Base-by-base conservation (phyloP, 1,140 invertebrate genomes). In the Ctenoplectra terminalis region DNA sequence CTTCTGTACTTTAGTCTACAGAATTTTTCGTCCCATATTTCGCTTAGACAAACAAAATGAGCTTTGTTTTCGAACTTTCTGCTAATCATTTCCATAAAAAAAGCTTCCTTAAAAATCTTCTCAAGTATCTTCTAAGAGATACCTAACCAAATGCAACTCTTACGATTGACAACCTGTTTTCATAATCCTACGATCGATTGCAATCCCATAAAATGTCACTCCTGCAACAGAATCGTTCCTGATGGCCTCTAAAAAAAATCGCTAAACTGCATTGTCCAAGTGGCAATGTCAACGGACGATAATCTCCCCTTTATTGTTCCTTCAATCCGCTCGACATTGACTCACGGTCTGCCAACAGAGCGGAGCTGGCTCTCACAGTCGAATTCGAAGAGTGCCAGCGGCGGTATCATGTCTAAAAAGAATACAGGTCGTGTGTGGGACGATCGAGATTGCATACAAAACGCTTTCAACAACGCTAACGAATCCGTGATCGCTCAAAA, bases 361-460 rank as follows among this genome's bases (percentile, higher is more conserved):
- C 4, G 34, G 9, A 34, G 8, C 17, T 46, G 46, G 50, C 48
- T 26, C 64, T 17, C 40, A 6, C 26, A 9, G 58, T 58, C 46
- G 60, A 50, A 72, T 66, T 74, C 52, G 31, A 69, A 26, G 23
- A 46, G 26, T 69, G 80, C 48, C 80, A 82, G 52, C 34, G 17
- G 9, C 29, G n/a, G 37, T 61, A 61, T 82, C 80, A 23, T n/a
- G 37, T 56, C 48, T 74, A 66, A 81, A 64, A 74, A 74, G 56
- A 82, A 77, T 77, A 82, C 63, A 70, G 63, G 54, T 77, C 40
- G 52, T n/a, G 63, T 52, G 73, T 76, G 63, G 73, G 61, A 50
- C 26, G 43, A 29, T 17, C 17, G 63, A 61, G 64, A 75, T 58
- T 37, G 60, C 61, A 34, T 37, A 13, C 50, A 48, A 66, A 66